Conservation (phyloP, 37 sponge, comb jelly and placozoan genomes). For the Chondrilla cf. caribensis region DNA sequence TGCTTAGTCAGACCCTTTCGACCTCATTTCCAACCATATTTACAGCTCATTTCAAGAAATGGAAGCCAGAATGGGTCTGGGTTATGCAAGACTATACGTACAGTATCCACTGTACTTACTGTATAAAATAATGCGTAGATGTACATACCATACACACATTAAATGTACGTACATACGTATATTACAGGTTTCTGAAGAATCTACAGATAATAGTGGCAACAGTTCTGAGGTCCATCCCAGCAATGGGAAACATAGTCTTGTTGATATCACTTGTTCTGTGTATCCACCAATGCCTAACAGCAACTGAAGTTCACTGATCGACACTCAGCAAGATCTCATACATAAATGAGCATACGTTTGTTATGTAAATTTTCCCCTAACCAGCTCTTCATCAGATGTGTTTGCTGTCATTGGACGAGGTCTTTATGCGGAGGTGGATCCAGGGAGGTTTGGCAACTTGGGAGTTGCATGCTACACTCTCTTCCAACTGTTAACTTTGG, state of each 20-base stretch:
- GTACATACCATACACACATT: no score
- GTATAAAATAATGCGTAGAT: no score
- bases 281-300: constrained; percentile 16
- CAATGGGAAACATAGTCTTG: constrained; percentile 73
- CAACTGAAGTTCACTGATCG: no score
- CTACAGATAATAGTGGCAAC: constrained; percentile 81
- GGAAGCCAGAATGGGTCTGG: no score
- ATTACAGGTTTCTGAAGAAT: constrained; percentile 65
- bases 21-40: no score
- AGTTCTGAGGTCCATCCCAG: constrained; percentile 75
- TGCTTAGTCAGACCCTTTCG: no score
- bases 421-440: constrained; percentile 73
- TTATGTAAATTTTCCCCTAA: background rate
- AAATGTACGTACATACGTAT: background rate
- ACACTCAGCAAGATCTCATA: background rate
- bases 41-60: no score
- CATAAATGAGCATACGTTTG: background rate
- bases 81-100: no score
- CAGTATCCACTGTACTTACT: no score
- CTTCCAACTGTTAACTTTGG: constrained; percentile 89
- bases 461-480: constrained; percentile 70
- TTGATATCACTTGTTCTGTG: constrained; percentile 78
- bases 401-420: constrained; percentile 91
- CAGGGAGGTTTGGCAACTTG: constrained; percentile 80
- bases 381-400: constrained; percentile 40